Evolutionary conservation across 1,140 invertebrate species (phyloP).

Genomic region (Zaprionus lachaisei): DNA sequence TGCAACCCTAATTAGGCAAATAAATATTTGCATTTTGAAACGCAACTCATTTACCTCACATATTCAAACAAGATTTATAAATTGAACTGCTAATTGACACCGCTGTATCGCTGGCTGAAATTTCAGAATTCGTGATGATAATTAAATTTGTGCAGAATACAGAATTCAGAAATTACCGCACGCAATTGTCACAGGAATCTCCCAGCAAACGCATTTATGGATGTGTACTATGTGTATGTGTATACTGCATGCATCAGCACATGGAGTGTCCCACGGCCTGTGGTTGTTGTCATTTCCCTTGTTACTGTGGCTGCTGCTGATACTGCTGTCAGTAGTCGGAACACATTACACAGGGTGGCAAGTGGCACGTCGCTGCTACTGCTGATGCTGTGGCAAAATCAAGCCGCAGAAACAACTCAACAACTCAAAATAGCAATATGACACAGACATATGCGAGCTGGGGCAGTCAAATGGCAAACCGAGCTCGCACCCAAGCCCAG

Average conservation of each 20-base stretch:
- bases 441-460: conserved; percentile 71
- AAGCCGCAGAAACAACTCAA: conserved; percentile 78
- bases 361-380: conserved; percentile 5
- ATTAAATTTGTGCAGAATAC: conserved; percentile 27
- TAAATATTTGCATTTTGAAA: background rate
- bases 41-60: background rate
- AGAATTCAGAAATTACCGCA: conserved; percentile 1
- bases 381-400: conserved; percentile 48
- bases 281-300: conserved; percentile 18
- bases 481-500: conserved; percentile 44
- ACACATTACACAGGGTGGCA: conserved; percentile 53
- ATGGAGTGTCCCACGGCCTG: conserved; percentile 28
- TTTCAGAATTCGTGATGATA: conserved; percentile 10
- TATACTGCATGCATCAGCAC: conserved; percentile 4
- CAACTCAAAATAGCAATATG: conserved; percentile 65
- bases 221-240: no score
- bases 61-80: background rate
- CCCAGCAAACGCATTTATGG: no score
- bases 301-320: conserved; percentile 19
- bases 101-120: background rate
- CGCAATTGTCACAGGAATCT: conserved; percentile 14
- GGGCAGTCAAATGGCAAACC: conserved; percentile 71
- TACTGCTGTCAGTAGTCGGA: conserved; percentile 56
- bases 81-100: background rate
- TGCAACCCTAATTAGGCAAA: no score